Evolutionary conservation across 2,888 invertebrate genomes (phyloP), one percentile per base, ranked within the genome.

Genomic region (Ochropleura leucogaster): DNA sequence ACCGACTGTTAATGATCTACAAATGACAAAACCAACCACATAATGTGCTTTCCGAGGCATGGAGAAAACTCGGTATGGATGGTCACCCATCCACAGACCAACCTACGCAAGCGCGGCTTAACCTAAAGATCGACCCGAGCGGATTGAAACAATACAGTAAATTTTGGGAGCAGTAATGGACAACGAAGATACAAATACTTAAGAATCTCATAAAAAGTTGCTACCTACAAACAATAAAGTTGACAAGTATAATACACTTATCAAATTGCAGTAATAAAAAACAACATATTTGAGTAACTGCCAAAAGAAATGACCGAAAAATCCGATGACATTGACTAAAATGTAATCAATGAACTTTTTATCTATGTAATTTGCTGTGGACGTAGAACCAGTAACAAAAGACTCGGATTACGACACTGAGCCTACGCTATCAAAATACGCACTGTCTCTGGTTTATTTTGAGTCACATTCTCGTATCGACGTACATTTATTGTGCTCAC

Each of bases 391-490:
- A 9, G 53, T 47, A 44, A 79, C 59, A 62, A 60, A 69, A 67
- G 18, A 69, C 59, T 81, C 44, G 6, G 16, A 44, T 68, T 69
- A 76, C 69, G 51, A 64, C 30, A 53, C 42, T 72, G 60, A 42
- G 47, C 64, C 60, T 51, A 47, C 46, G 65, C n/a, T 59, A 67
- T 68, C 30, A 66, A 57, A 77, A 57, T 68, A 72, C 60, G 47
- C 20, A 72, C 63, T 62, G 68, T 84, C 55, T 68, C 44, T 10
- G 40, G 80, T 74, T 80, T 80, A 82, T 82, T 82, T 82, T 51
- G 46, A 81, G 67, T 65, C 72, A 40, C 63, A 72, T 69, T 84
- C 65, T 68, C 12, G 9, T 63, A 59, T 59, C 40, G 51, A 60
- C 62, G 57, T 59, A 66, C 30, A 68, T 59, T 51, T 59, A 66